phyloP scores from a whole-genome alignment of 2,888 invertebrate genomes.

The Hermodice carunculata region DNA sequence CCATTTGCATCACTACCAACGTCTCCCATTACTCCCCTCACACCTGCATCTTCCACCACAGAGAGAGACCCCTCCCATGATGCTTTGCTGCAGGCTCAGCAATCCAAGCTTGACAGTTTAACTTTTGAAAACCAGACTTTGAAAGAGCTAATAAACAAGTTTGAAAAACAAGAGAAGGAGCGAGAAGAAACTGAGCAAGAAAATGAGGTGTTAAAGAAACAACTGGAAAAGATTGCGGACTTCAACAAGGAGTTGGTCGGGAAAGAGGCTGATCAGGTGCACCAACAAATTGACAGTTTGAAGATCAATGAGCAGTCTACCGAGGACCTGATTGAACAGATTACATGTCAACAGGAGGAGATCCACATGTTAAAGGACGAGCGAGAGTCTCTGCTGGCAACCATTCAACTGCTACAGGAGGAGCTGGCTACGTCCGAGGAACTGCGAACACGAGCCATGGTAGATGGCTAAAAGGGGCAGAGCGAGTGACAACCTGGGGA shows the following conservation, averaged over 20 bases:
- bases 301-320: constrained; percentile 20
- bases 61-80: no score
- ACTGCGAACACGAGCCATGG: constrained; percentile 11
- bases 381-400: constrained; percentile 29
- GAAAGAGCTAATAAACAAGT: no score
- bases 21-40: no score
- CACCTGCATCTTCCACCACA: no score
- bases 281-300: background rate
- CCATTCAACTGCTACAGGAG: constrained; percentile 32
- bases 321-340: constrained; percentile 14
- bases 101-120: no score
- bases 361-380: constrained; percentile 21
- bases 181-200: no score
- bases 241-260: constrained; percentile 1
- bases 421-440: constrained; percentile 28
- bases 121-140: no score
- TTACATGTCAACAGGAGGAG: constrained; percentile 19
- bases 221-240: constrained; percentile 33
- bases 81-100: no score
- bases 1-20: no score
- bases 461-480: no score
- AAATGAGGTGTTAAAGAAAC: constrained; percentile 26
- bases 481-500: no score
- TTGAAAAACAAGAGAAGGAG: no score
- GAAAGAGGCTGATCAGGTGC: constrained; percentile 16